Evolutionary conservation across 2,797 vertebrate genomes (phyloP).

Genomic region (Onychomys torridus): DNA sequence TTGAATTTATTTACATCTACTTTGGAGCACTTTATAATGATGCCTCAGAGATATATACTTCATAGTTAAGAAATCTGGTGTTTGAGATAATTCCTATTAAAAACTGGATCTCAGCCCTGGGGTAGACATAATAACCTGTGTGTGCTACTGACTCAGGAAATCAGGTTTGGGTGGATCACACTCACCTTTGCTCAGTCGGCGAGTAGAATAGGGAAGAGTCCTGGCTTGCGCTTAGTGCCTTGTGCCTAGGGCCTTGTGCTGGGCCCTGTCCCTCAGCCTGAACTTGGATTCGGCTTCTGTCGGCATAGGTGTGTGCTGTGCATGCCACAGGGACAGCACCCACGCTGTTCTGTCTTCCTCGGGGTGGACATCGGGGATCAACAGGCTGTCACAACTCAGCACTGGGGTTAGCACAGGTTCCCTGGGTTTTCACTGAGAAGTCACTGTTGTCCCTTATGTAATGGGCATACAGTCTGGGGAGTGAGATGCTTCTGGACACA

Average conservation of each 20-base stretch:
- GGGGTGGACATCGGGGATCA: background rate
- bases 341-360: fast-evolving
- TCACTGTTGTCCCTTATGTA: background rate
- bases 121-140: background rate
- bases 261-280: background rate
- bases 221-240: background rate
- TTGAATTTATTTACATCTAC: background rate
- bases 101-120: background rate
- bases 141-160: background rate
- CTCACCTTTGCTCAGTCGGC: background rate
- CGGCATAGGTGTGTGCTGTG: too few species aligned
- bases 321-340: background rate
- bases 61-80: background rate
- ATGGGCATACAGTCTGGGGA: background rate
- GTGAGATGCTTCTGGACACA: background rate
- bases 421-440: background rate
- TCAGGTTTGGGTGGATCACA: background rate
- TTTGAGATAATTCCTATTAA: background rate
- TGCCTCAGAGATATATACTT: background rate
- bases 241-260: background rate
- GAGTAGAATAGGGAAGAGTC: background rate
- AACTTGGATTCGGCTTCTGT: background rate
- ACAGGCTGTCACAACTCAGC: fast-evolving
- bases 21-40: background rate
- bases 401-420: background rate